phyloP scores from a whole-genome alignment of 2,888 invertebrate genomes.

The Pasiphila rectangulata region DNA sequence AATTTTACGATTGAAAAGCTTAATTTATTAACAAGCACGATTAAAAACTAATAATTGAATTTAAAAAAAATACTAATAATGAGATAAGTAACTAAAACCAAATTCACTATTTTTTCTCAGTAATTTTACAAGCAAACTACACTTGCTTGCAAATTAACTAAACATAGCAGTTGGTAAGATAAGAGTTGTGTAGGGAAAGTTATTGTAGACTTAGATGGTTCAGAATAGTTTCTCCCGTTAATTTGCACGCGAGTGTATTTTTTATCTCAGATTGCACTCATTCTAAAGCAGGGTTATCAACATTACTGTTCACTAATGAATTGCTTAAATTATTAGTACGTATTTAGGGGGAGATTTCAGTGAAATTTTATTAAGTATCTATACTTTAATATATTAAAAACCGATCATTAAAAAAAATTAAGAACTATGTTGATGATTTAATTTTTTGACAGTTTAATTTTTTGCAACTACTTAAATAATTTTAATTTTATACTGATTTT shows the following conservation, averaged over 20 bases:
- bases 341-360: constrained; percentile 54
- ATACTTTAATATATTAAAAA: too few relatives aligned
- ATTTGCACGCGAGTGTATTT: constrained; percentile 40
- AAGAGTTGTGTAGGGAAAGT: constrained; percentile 1
- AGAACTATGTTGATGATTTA: too few relatives aligned
- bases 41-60: not conserved
- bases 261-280: constrained; percentile 59
- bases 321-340: constrained; percentile 71
- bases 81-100: not conserved
- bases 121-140: not conserved
- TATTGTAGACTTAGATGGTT: constrained; percentile 10
- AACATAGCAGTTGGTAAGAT: constrained; percentile 3
- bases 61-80: not conserved
- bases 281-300: constrained; percentile 66
- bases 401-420: too few relatives aligned
- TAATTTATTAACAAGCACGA: not conserved
- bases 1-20: not conserved
- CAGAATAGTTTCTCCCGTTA: constrained; percentile 14
- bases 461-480: too few relatives aligned
- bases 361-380: too few relatives aligned
- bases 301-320: constrained; percentile 40
- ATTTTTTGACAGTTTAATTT: too few relatives aligned
- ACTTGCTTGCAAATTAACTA: constrained; percentile 43
- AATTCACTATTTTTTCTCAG: not conserved
- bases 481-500: too few relatives aligned